phyloP scores from a whole-genome alignment of 2,797 vertebrate genomes.

The Cynodonichthys magdalenae region DNA sequence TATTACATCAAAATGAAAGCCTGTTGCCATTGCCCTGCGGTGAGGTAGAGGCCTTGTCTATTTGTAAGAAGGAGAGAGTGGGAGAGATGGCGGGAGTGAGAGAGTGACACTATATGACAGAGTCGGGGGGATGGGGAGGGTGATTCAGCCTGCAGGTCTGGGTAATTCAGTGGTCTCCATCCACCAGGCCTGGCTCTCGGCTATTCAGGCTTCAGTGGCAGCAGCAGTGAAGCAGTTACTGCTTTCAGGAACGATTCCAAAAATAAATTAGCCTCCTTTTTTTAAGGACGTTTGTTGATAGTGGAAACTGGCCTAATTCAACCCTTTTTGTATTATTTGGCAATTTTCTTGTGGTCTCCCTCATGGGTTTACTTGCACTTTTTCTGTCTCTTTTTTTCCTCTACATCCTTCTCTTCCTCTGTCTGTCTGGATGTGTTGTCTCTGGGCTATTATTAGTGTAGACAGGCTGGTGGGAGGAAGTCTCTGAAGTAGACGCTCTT shows the following conservation, averaged over 20 bases:
- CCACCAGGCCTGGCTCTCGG: conserved; percentile 65
- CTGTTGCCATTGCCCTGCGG: conserved; percentile 73
- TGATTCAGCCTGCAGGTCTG: conserved; percentile 75
- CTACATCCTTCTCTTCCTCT: conserved; percentile 65
- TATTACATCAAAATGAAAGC: conserved; percentile 60
- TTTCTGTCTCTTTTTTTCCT: conserved; percentile 54
- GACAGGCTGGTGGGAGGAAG: conserved; percentile 83
- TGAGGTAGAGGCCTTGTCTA: conserved; percentile 54
- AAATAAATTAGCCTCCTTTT: conserved; percentile 74
- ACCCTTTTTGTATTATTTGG: conserved; percentile 73
- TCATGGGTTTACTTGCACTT: conserved; percentile 66
- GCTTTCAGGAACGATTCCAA: conserved; percentile 74
- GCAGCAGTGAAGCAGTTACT: conserved; percentile 61
- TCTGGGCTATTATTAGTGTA: conserved; percentile 84
- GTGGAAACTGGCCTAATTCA: conserved; percentile 76
- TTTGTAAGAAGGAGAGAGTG: conserved; percentile 12
- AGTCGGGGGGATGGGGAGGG: conserved; percentile 69
- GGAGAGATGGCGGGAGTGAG: conserved; percentile 34
- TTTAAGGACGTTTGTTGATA: conserved; percentile 73
- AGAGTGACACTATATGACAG: conserved; percentile 71
- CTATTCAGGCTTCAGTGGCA: conserved; percentile 62
- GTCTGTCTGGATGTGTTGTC: conserved; percentile 79
- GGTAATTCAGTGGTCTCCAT: conserved; percentile 67
- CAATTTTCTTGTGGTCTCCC: conserved; percentile 68
- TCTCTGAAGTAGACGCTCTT: conserved; percentile 81